Conservation (phyloP, 2,113 vertebrate genomes). For the Taurulus bubalis region DNA sequence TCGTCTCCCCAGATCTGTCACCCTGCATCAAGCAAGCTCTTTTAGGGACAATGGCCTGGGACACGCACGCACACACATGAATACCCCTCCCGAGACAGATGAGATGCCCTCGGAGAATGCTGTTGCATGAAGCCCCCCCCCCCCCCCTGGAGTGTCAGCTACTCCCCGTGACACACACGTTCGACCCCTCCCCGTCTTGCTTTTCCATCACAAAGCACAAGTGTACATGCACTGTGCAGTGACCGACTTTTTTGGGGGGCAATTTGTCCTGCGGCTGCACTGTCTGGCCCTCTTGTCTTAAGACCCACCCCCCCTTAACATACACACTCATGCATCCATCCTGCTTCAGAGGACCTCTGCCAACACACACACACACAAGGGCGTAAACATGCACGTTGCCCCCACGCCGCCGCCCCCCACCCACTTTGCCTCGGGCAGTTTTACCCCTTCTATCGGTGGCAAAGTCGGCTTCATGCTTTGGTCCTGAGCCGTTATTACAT, state of each 20-base stretch:
- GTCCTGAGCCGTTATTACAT: slow-evolving; percentile 56
- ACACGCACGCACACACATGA: slow-evolving; percentile 26
- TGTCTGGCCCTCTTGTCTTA: slow-evolving; percentile 76
- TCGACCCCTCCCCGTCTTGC: slow-evolving; percentile 14
- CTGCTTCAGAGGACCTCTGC: slow-evolving; percentile 45
- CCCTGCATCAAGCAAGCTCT: slow-evolving; percentile 63
- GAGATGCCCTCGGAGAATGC: slow-evolving; percentile 67
- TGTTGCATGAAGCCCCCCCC: slow-evolving; percentile 52
- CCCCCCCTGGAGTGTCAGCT: slow-evolving; percentile 47
- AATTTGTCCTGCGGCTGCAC: slow-evolving; percentile 74
- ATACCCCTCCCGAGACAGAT: slow-evolving; percentile 60
- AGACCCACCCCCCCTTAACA: slow-evolving; percentile 33
- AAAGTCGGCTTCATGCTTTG: slow-evolving; percentile 52
- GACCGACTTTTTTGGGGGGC: slow-evolving; percentile 77
- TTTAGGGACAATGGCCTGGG: slow-evolving; percentile 72
- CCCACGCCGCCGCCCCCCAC: slow-evolving; percentile 3
- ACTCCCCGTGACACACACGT: slow-evolving; percentile 52
- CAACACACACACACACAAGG: slow-evolving; percentile 61
- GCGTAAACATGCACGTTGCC: slow-evolving; percentile 39
- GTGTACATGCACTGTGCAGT: slow-evolving; percentile 65
- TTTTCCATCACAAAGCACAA: slow-evolving; percentile 71
- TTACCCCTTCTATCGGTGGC: slow-evolving; percentile 38
- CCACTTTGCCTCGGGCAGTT: slow-evolving; percentile 44
- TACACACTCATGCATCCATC: slow-evolving; percentile 25
- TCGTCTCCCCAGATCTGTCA: slow-evolving; percentile 75